phyloP scores from a whole-genome alignment of 1,140 invertebrate species.

The Drosophila mauritiana region DNA sequence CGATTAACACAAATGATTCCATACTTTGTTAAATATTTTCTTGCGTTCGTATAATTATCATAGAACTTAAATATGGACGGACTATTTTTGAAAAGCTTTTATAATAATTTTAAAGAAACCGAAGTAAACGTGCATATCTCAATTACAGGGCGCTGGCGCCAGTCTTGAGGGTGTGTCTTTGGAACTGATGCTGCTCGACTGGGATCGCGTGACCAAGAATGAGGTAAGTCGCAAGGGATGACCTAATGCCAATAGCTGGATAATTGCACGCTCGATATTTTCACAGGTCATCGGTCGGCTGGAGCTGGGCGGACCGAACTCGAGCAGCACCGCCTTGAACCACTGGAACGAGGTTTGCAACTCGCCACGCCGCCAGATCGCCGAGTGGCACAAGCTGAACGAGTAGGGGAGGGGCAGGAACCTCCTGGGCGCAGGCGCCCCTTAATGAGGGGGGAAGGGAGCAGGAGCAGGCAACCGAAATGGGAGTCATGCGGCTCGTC shows the following conservation, averaged over 20 bases:
- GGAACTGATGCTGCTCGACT: slow-evolving; percentile 97
- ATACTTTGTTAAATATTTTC: no score
- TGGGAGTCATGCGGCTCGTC: slow-evolving; percentile 32
- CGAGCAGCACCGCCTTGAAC: slow-evolving; percentile 92
- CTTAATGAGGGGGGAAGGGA: slow-evolving; percentile 20
- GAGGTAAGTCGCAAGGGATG: slow-evolving; percentile 88
- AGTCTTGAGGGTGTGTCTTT: slow-evolving; percentile 95
- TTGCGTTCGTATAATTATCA: no score
- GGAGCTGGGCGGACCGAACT: slow-evolving; percentile 93
- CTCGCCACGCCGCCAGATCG: slow-evolving; percentile 98
- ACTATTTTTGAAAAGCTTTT: no score
- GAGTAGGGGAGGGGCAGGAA: slow-evolving; percentile 87
- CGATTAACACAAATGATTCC: no score
- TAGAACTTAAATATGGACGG: no score
- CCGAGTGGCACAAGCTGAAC: slow-evolving; percentile 98
- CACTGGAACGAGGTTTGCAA: slow-evolving; percentile 99
- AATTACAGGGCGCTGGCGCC: slow-evolving; percentile 87
- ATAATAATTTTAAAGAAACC: no score
- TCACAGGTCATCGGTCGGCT: slow-evolving; percentile 95
- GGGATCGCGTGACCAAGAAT: slow-evolving; percentile 99
- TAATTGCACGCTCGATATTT: slow-evolving; percentile 13
- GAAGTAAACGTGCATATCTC: no score
- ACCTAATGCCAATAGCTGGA: not conserved
- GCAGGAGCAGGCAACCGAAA: slow-evolving; percentile 26
- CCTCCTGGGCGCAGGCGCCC: slow-evolving; percentile 63